Conservation (phyloP, 2,113 vertebrate genomes). For the Bubo bubo region DNA sequence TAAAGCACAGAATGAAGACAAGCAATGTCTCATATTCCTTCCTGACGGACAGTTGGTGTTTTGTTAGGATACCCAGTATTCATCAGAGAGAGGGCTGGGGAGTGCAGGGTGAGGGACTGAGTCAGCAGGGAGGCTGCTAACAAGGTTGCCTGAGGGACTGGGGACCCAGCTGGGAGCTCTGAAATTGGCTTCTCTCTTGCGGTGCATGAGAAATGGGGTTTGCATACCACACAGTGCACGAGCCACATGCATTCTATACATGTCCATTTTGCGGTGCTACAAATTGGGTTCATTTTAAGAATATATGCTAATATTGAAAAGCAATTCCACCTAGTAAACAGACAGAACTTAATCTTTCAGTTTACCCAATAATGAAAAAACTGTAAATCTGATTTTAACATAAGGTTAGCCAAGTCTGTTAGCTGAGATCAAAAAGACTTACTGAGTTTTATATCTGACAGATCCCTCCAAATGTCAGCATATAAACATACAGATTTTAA, state of each 20-base stretch:
- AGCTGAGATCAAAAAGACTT: neutral
- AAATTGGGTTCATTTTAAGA: neutral
- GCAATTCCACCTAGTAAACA: neutral
- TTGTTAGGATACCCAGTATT: neutral
- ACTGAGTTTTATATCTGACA: neutral
- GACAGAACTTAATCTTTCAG: neutral
- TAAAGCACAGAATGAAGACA: conserved; percentile 22
- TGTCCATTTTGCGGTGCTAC: neutral
- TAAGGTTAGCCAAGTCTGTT: neutral
- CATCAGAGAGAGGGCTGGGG: neutral
- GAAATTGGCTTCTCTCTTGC: neutral
- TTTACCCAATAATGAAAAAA: neutral
- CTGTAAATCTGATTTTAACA: neutral
- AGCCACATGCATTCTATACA: rapidly evolving
- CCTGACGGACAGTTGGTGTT: neutral
- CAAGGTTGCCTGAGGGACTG: neutral
- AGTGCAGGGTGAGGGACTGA: neutral
- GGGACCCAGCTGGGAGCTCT: neutral
- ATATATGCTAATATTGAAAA: neutral
- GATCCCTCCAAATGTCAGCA: neutral
- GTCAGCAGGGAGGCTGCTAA: neutral
- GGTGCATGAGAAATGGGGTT: rapidly evolving
- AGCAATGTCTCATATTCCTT: neutral
- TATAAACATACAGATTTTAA: neutral
- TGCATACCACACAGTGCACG: neutral